Evolutionary conservation across 2,113 vertebrate species (phyloP).

Genomic region (Gobiocypris rarus): DNA sequence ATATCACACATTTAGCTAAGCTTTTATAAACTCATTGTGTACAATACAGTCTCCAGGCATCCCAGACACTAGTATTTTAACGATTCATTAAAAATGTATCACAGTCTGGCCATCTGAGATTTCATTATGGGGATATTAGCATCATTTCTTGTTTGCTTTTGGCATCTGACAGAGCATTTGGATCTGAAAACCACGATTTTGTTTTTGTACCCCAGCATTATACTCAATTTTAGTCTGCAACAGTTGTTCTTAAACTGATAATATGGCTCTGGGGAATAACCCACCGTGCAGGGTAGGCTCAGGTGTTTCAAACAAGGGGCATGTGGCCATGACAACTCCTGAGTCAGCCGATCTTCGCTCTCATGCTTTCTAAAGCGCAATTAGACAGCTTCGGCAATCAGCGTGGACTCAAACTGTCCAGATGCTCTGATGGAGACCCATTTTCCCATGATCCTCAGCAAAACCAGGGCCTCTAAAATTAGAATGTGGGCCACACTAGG

Average conservation of each 20-base stretch:
- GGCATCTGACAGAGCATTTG: too few relatives aligned
- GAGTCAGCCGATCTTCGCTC: conserved; percentile 30
- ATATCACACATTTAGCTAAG: too few relatives aligned
- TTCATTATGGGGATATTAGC: too few relatives aligned
- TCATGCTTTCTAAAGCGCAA: neutral
- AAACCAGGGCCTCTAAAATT: conserved; percentile 76
- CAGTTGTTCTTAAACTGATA: conserved; percentile 20
- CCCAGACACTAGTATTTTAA: too few relatives aligned
- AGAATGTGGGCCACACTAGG: conserved; percentile 76
- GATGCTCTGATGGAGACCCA: conserved; percentile 68
- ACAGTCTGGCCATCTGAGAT: too few relatives aligned
- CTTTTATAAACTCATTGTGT: too few relatives aligned
- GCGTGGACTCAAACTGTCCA: conserved; percentile 63
- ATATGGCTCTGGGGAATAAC: conserved; percentile 15
- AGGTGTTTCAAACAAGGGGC: conserved; percentile 28
- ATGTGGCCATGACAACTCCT: conserved; percentile 24
- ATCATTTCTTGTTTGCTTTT: too few relatives aligned
- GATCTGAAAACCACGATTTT: neutral
- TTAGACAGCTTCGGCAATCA: conserved; percentile 39
- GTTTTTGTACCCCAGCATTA: conserved; percentile 3
- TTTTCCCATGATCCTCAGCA: conserved; percentile 70
- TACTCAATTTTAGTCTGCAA: neutral
- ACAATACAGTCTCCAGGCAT: too few relatives aligned
- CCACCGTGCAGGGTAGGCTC: neutral
- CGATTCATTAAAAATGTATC: too few relatives aligned